Evolutionary conservation across 2,797 vertebrate species (phyloP), one percentile per base, ranked within the genome.

Genomic region (Rhinophrynus dorsalis): DNA sequence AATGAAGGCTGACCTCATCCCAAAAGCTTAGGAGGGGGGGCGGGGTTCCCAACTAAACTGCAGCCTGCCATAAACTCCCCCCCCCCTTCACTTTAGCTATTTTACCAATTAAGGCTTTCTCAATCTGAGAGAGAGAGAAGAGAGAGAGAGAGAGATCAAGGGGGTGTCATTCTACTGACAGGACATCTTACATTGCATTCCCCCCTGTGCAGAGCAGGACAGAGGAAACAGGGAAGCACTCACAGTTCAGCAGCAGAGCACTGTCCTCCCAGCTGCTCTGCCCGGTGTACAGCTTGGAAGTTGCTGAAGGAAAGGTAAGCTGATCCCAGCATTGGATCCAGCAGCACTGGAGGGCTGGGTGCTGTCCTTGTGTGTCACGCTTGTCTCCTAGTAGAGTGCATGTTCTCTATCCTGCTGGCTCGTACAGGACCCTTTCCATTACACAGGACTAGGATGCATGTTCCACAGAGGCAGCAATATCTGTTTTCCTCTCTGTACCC

Each of bases 71-170:
- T 64, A 55, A 27, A 68, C 58, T 55, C 58, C 59, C 59, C 58
- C 68, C 33, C 74, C 82, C 81, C 84, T 79, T 78, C 75, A 78
- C 63, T 76, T 78, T 81, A 84, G 81, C 78, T 83, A 80, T 83
- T 83, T 86, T 89, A 92, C 90, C 91, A 92, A 92, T 92, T 92
- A 92, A 92, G 90, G 90, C 77, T 88, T 85, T 91, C 68, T 55
- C 76, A 67, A 83, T 77, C 42, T 57, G 40, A 21, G 33, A 59
- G 64, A 37, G 54, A 59, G 65, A 68, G 67, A 21, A 20, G 20
- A 69, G 58, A 58, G 51, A 62, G 42, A 45, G 48, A n/a, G 47
- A 66, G 35, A 65, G 54, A 54, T 58, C 68, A 57, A 50, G 68
- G 60, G 68, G 68, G 60, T 64, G 68, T 64, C 44, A 50, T 64